Conservation (phyloP, 2,113 vertebrate genomes). For the Psittacula cyanocephala region DNA sequence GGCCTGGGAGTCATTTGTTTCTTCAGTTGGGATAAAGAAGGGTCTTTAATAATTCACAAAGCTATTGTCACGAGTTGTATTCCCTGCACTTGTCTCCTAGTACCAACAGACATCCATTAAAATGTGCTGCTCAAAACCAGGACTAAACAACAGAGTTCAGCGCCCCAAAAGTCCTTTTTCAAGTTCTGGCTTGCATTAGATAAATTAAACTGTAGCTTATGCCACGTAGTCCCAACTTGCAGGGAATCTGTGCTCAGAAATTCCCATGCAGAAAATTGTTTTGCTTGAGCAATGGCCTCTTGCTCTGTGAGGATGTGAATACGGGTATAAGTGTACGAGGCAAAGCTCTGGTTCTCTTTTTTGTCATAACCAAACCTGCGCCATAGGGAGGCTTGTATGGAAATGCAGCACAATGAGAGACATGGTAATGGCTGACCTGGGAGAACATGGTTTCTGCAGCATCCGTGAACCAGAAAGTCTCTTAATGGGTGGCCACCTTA, state of each 20-base stretch:
- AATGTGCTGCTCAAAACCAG: not conserved
- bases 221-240: accelerated
- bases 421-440: not conserved
- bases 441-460: not conserved
- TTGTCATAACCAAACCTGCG: not conserved
- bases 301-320: not conserved
- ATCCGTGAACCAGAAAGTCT: not conserved
- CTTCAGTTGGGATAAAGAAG: not conserved
- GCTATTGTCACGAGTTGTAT: not conserved
- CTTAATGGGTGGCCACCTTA: not conserved
- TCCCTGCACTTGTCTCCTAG: not conserved
- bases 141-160: not conserved
- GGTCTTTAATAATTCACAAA: not conserved
- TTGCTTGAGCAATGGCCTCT: accelerated
- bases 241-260: not conserved
- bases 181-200: not conserved
- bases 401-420: accelerated
- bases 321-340: accelerated
- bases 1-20: not conserved
- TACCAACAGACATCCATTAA: not conserved
- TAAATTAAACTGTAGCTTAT: not conserved
- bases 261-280: not conserved
- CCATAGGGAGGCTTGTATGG: not conserved
- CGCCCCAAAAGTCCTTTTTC: not conserved
- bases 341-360: not conserved